Percentiles rank a stretch among this genome's conserved stretches.
Conservation (phyloP, 2,797 vertebrate genomes). For the Pristis pectinata region DNA sequence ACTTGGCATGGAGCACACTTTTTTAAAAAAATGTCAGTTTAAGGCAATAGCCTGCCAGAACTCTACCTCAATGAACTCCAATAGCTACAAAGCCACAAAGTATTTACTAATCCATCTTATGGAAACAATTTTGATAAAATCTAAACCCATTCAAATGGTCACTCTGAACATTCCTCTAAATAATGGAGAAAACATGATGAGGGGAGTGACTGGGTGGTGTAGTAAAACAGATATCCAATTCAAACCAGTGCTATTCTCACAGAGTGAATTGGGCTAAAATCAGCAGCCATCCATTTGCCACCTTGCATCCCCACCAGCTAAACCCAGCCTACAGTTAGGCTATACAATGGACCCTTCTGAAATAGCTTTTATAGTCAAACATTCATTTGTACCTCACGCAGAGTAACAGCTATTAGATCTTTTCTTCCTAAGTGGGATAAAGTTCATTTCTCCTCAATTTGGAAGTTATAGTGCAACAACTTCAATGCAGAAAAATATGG, state of each 20-base stretch:
- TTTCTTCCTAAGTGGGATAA: slow-evolving; percentile 10
- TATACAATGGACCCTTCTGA: background rate
- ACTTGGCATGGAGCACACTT: background rate
- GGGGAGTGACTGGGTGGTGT: too few relatives aligned
- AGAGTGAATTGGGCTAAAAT: background rate
- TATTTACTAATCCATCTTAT: background rate
- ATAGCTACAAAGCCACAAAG: background rate
- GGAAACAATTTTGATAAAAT: background rate
- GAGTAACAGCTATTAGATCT: background rate
- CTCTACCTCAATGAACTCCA: too few relatives aligned
- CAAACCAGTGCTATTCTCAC: background rate
- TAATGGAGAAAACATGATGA: too few relatives aligned
- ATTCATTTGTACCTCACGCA: background rate
- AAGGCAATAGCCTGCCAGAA: background rate
- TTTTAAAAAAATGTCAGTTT: background rate
- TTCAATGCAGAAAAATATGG: slow-evolving; percentile 19
- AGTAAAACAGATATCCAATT: background rate
- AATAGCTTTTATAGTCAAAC: background rate
- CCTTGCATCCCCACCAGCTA: background rate
- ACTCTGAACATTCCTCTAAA: too few relatives aligned
- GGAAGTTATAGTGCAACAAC: background rate
- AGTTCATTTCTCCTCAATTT: slow-evolving; percentile 32
- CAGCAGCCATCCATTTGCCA: background rate
- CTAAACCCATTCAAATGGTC: background rate
- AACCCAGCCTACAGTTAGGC: background rate